These are phyloP conservation scores for Arrhamphus sclerolepis DNA, from an alignment of 2,797 vertebrate genomes.

Conservation along the genomic window DNA sequence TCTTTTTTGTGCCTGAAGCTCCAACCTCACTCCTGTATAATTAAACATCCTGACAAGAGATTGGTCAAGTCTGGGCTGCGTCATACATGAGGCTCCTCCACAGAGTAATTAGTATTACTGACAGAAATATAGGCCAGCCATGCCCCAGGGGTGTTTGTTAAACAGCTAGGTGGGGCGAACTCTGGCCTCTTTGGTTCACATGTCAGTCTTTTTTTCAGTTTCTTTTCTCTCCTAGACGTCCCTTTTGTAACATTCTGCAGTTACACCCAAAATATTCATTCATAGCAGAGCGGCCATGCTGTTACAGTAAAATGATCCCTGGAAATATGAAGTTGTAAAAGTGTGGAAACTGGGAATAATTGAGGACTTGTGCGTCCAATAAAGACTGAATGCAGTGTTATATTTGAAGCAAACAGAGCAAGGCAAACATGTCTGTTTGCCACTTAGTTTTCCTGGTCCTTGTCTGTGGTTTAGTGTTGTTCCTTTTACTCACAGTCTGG, in stretches of 20 bases:
- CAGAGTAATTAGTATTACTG: constrained; percentile 21
- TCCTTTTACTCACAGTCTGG: constrained; percentile 31
- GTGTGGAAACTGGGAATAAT: neutral
- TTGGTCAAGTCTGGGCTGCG: constrained; percentile 13
- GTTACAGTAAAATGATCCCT: neutral
- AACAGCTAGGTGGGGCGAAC: constrained; percentile 56
- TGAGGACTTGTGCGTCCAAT: neutral
- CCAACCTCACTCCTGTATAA: constrained; percentile 8
- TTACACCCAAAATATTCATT: constrained; percentile 25
- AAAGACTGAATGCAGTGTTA: neutral
- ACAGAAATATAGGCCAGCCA: constrained; percentile 29
- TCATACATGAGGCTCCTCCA: constrained; percentile 18
- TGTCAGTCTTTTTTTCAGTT: constrained; percentile 41
- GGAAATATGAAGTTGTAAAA: neutral
- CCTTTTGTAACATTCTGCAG: constrained; percentile 16
- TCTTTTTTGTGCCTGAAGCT: constrained; percentile 5
- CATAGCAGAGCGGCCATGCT: neutral
- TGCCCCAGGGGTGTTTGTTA: constrained; percentile 36
- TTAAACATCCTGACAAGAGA: constrained; percentile 23
- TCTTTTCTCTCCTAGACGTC: constrained; percentile 19
- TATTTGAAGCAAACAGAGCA: neutral
- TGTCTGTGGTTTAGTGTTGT: constrained; percentile 1
- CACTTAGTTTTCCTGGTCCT: neutral
- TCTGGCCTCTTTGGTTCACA: constrained; percentile 41
- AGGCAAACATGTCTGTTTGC: neutral